phyloP scores from a whole-genome alignment of 2,888 invertebrate genomes.

The Drosophila fulvimacula region DNA sequence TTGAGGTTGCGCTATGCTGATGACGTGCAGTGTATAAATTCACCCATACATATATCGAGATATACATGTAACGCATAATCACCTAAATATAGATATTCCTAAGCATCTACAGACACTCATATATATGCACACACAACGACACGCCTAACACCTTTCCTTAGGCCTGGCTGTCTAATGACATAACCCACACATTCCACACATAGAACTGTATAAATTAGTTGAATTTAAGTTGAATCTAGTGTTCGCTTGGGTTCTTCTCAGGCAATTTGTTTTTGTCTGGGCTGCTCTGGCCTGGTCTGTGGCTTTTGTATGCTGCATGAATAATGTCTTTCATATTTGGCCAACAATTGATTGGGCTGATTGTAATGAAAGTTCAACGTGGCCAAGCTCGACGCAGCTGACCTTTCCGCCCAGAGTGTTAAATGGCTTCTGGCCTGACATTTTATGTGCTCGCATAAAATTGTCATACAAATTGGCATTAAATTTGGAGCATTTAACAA shows the following conservation, averaged over 20 bases:
- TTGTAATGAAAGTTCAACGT: slow-evolving; percentile 32
- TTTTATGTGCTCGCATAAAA: slow-evolving; percentile 15
- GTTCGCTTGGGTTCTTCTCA: neutral
- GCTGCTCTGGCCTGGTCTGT: slow-evolving; percentile 7
- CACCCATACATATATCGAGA: no score
- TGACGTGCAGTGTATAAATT: no score
- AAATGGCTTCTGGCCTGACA: slow-evolving; percentile 26
- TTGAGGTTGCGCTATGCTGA: no score
- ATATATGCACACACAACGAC: neutral
- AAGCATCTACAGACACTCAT: neutral
- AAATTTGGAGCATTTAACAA: slow-evolving; percentile 22
- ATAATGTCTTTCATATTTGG: slow-evolving; percentile 36
- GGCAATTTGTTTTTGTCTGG: slow-evolving; percentile 8
- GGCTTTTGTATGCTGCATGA: slow-evolving; percentile 15
- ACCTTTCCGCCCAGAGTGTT: slow-evolving; percentile 21
- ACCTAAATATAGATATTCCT: no score
- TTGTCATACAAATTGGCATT: slow-evolving; percentile 31
- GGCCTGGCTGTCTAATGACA: slow-evolving; percentile 11
- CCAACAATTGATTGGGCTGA: slow-evolving; percentile 33
- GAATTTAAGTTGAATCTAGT: slow-evolving; percentile 16
- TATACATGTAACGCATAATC: no score
- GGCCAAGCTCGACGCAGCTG: neutral
- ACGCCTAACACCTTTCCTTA: neutral
- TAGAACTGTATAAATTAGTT: slow-evolving; percentile 27
- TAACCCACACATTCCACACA: neutral